Percentiles rank a stretch among this genome's conserved stretches.
These are phyloP conservation scores for Trididemnum clinides DNA, from an alignment of 23 tunicate genomes.

Conservation along the genomic window DNA sequence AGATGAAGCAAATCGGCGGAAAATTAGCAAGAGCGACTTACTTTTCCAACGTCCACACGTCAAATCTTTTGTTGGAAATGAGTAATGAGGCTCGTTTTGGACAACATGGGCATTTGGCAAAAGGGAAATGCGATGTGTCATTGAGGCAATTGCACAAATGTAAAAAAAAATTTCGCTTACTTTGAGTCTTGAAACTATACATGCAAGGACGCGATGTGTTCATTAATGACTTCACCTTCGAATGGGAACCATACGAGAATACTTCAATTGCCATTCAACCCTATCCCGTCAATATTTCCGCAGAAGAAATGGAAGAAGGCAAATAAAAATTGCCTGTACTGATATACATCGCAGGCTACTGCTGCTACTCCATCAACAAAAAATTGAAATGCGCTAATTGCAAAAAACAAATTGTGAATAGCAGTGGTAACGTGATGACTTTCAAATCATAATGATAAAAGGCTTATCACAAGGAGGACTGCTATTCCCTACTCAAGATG, in stretches of 20 bases:
- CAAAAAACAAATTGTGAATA: neutral
- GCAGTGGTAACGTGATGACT: neutral
- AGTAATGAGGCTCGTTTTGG: constrained; percentile 5
- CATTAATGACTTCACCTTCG: neutral
- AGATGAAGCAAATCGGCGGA: neutral
- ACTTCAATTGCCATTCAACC: neutral
- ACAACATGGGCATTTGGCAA: neutral
- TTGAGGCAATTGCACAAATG: neutral
- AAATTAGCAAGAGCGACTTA: neutral
- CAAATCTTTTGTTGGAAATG: neutral
- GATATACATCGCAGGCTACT: neutral
- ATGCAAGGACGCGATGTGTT: neutral
- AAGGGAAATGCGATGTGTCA: neutral
- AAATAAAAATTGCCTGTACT: neutral
- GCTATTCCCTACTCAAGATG: neutral
- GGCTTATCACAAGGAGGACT: neutral
- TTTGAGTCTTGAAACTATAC: neutral
- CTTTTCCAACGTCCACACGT: neutral
- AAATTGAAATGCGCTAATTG: neutral
- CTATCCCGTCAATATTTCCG: neutral
- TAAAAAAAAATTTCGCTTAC: neutral
- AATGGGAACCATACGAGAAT: neutral
- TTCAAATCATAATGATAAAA: neutral
- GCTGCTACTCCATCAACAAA: neutral
- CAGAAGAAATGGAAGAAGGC: too few relatives aligned